Evolutionary conservation across 2,888 invertebrate genomes (phyloP), one percentile per base, ranked within the genome.

Genomic region (Nomada ruficornis): DNA sequence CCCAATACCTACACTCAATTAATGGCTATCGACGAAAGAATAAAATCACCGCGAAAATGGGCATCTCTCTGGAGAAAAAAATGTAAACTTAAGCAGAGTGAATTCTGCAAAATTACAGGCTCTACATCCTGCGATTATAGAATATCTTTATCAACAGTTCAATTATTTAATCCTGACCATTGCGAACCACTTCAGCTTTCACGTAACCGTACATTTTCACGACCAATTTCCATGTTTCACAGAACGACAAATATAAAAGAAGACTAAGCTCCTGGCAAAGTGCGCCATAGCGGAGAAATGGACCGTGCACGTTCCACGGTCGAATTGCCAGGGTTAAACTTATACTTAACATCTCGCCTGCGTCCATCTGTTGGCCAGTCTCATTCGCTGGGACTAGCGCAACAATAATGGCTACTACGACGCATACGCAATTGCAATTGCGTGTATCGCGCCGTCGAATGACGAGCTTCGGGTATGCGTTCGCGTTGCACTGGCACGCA

Each of bases 251-350:
- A 54, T 60, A 23, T 44, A 54, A 72, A 20, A 57, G 29, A 50
- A 26, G 18, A 36, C 13, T 3, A 55, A 26, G 44, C 36, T 52
- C 20, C 76, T 73, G 80, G 69, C 80, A 80, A 52, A 72, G 52
- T 20, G 60, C 71, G 26, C 15, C 77, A 59, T 11, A 5, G 23
- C 15, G 50, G 44, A 63, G 74, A 81, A 74, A 74, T 77, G 67
- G 63, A 81, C 68, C 63, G 23, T 72, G 13, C 63, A 26, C 52
- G 57, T 67, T 64, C 52, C 62, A 42, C 67, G 60, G 68, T 42
- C 68, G 67, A 72, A 78, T 72, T 78, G 82, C 63, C 78, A 77
- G 74, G 73, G 78, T 83, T 83, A 78, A 83, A 82, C 74, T 83
- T 83, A 83, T 72, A 68, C 82, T 78, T 80, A 78, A 72, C 72